Conservation (phyloP, 2,888 invertebrate genomes). For the Agrochola circellaris region DNA sequence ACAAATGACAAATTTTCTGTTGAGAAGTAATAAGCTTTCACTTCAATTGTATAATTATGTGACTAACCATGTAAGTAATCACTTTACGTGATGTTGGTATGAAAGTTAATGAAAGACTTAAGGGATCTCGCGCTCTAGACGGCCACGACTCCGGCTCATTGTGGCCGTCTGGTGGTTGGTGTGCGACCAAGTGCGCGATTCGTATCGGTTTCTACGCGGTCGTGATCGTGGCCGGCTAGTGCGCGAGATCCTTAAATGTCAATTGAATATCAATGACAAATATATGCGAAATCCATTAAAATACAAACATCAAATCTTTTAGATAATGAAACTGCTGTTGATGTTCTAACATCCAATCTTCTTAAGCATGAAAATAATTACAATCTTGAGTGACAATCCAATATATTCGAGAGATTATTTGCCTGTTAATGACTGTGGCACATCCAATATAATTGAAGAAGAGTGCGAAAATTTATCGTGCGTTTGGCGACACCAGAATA, state of each 20-base stretch:
- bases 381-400: constrained; percentile 23
- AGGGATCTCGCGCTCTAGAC: too few relatives aligned
- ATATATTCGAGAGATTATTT: constrained; percentile 51
- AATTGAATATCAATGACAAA: neutral
- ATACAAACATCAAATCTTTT: neutral
- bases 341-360: neutral
- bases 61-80: neutral
- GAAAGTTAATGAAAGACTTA: neutral
- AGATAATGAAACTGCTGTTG: neutral
- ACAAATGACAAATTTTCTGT: neutral
- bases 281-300: neutral
- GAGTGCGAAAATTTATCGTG: constrained; percentile 67
- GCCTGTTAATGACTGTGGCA: constrained; percentile 48
- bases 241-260: too few relatives aligned
- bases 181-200: too few relatives aligned
- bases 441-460: constrained; percentile 69
- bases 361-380: constrained; percentile 1
- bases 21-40: neutral
- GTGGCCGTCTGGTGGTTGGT: too few relatives aligned
- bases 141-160: too few relatives aligned
- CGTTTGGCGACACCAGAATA: constrained; percentile 56
- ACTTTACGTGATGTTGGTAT: neutral
- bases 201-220: too few relatives aligned
- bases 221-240: too few relatives aligned
- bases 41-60: neutral